A percentile compares a stretch with the other conserved stretches of the same genome.
Conservation (phyloP, 2,113 vertebrate species). For the Mustelus asterias region DNA sequence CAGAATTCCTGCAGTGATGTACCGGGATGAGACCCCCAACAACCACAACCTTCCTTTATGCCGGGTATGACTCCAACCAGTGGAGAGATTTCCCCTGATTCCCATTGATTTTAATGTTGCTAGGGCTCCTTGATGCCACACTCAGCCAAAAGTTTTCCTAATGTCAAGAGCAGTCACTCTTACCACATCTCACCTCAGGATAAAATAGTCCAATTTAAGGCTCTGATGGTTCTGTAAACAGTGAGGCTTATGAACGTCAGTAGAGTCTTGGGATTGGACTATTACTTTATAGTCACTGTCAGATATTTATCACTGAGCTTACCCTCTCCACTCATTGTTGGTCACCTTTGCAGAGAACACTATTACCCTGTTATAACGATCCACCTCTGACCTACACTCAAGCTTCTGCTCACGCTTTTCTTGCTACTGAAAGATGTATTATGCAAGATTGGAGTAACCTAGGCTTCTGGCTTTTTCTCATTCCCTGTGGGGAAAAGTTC, state of each 20-base stretch:
- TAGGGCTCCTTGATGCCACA: background rate
- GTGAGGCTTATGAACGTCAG: background rate
- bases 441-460: background rate
- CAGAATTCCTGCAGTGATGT: background rate
- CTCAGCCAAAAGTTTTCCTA: background rate
- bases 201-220: background rate
- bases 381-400: background rate
- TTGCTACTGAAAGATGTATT: background rate
- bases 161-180: background rate
- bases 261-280: background rate
- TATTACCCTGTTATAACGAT: background rate
- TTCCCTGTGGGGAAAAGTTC: background rate
- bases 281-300: background rate
- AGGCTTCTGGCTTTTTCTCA: background rate
- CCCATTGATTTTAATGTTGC: background rate
- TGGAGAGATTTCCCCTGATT: background rate
- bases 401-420: background rate
- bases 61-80: background rate
- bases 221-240: background rate
- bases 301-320: background rate
- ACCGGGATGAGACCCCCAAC: background rate
- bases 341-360: too few species aligned
- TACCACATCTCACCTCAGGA: too few species aligned
- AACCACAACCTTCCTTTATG: background rate
- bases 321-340: background rate